Evolutionary conservation across 2,888 invertebrate species (phyloP).

Genomic region (Herminia tarsipennalis): DNA sequence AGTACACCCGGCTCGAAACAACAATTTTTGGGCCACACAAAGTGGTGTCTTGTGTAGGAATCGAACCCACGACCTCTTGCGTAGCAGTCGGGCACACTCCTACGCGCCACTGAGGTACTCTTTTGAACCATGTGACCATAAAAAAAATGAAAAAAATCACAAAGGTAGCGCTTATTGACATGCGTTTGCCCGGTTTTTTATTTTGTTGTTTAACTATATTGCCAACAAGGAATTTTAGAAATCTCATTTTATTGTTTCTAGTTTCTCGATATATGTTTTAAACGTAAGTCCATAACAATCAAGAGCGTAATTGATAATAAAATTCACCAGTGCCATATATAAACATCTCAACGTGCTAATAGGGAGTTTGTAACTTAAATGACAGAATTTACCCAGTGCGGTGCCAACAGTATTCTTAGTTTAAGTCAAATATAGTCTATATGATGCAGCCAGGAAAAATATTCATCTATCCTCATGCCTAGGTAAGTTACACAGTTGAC

Average conservation of each 20-base stretch:
- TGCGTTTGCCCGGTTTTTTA: too few relatives aligned
- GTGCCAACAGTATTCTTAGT: background rate
- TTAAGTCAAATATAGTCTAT: background rate
- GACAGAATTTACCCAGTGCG: background rate
- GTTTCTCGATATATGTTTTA: background rate
- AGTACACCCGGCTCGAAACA: too few relatives aligned
- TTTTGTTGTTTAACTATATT: too few relatives aligned
- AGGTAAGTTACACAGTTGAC: background rate
- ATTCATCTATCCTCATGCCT: background rate
- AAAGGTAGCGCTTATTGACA: too few relatives aligned
- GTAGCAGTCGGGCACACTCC: too few relatives aligned
- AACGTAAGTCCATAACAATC: slow-evolving; percentile 4
- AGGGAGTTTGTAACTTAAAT: background rate
- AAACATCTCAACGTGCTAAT: background rate
- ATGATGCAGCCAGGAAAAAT: background rate
- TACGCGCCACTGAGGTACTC: too few relatives aligned
- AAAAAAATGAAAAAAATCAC: too few relatives aligned
- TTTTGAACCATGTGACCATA: too few relatives aligned
- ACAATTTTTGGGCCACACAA: too few relatives aligned
- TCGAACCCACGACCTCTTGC: too few relatives aligned
- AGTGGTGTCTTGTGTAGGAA: too few relatives aligned
- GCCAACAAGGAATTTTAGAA: too few relatives aligned
- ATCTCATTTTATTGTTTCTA: background rate
- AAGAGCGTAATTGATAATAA: background rate
- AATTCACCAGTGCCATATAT: background rate